Base-by-base conservation (phyloP, 2,797 vertebrate species). In the Synanceia verrucosa region DNA sequence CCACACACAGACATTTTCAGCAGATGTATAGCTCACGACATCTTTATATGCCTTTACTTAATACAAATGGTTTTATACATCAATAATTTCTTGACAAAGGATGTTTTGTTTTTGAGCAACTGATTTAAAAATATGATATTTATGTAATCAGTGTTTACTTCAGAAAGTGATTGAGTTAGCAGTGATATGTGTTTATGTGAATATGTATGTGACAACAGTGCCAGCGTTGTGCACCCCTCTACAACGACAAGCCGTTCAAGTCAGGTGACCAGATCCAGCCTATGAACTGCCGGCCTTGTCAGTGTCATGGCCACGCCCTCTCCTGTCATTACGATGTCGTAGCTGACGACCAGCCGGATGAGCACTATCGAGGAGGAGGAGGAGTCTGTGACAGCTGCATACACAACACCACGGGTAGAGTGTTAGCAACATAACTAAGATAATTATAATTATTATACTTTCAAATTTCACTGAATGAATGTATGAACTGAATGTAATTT, bases 191-290 rank as follows among this genome's bases (percentile, higher is more conserved):
- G 14, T 66, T 4, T 47, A 16, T 47, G 18, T 43, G 4, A 31
- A 5, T 4, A 8, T 43, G 1, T 69, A 9, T 82, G 23, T 71
- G 9, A 34, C 23, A 67, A 78, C 87, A 98, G 96, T 98, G 97
- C 31, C 92, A 96, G 29, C 92, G 4, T 16, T 99, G 97, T 75
- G 85, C 89, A n/a, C 93, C 95, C 0, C 93, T 98, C 59, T 96
- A 95, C 91, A 97, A 96, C 2, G 95, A 97, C 90, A 99, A 99
- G 85, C 94, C 95, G 12, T 98, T 98, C 88, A 93, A 64, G 81
- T 89, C 91, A 66, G 95, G 97, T 73, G 94, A 96, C 84, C 95
- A 95, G 70, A 88, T 93, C 46, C 94, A 95, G 10, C 93, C 94
- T 7, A 95, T 96, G 85, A 94, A 90, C 69, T 98, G 97, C 82